phyloP scores from a whole-genome alignment of 2,888 invertebrate genomes.

The Strigamia maritima region DNA sequence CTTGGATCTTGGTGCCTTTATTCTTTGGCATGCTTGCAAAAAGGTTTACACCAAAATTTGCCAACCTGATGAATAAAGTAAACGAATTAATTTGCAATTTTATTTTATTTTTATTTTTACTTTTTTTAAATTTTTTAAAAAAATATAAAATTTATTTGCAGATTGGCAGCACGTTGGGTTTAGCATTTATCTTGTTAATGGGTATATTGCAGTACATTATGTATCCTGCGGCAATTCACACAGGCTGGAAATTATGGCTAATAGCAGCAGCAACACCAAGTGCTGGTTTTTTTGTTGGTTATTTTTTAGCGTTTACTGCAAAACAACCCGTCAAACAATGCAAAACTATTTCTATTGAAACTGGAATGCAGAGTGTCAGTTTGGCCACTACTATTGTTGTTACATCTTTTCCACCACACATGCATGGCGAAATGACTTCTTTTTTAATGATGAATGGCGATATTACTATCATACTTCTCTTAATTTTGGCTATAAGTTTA shows the following conservation, averaged over 20 bases:
- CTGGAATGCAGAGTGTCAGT: conserved; percentile 33
- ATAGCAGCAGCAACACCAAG: neutral
- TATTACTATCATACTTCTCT: neutral
- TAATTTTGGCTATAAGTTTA: neutral
- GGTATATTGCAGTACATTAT: too few species aligned
- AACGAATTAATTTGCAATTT: too few species aligned
- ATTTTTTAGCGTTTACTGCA: neutral
- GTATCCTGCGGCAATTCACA: too few species aligned
- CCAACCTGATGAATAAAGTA: too few species aligned
- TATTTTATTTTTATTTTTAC: too few species aligned
- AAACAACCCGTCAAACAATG: neutral
- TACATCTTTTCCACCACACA: neutral
- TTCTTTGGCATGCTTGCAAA: too few species aligned
- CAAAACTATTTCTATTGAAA: neutral
- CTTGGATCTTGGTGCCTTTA: neutral
- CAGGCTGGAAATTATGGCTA: conserved; percentile 12
- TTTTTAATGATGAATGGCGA: neutral
- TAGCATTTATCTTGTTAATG: too few species aligned
- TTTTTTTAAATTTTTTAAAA: too few species aligned
- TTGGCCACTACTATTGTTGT: neutral
- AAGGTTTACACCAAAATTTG: too few species aligned
- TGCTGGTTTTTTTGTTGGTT: neutral
- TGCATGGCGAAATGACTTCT: neutral
- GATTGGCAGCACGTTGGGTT: too few species aligned
- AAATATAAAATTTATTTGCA: too few species aligned